phyloP scores from a whole-genome alignment of 92 coral and sea anemone genomes.

The Epizoanthus ramosus region DNA sequence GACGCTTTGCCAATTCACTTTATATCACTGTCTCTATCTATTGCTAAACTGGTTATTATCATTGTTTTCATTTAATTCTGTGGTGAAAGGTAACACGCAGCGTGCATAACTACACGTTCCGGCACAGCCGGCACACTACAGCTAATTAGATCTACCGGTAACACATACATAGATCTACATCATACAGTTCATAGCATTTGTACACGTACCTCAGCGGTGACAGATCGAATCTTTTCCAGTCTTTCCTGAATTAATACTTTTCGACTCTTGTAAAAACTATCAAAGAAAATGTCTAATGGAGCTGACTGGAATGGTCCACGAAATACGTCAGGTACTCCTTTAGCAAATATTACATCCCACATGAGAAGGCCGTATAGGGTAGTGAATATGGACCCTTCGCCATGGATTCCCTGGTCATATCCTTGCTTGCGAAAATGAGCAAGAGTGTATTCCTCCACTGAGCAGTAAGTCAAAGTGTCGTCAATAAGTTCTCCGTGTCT shows the following conservation, averaged over 20 bases:
- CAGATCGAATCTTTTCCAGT: conserved; percentile 63
- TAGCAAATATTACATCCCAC: conserved; percentile 88
- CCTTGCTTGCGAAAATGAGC: conserved; percentile 89
- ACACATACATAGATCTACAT: too few species aligned
- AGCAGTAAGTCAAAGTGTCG: conserved; percentile 72
- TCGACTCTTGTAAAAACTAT: conserved; percentile 78
- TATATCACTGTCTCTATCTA: too few species aligned
- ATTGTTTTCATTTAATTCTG: too few species aligned
- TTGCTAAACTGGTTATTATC: too few species aligned
- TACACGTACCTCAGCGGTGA: conserved; percentile 71
- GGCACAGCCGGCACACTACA: too few species aligned
- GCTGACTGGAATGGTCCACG: conserved; percentile 91
- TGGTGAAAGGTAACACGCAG: background rate
- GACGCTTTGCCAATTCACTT: too few species aligned
- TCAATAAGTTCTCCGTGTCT: conserved; percentile 70
- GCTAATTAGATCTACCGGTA: too few species aligned
- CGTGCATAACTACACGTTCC: background rate
- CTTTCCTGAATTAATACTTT: conserved; percentile 65
- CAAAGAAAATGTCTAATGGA: conserved; percentile 87
- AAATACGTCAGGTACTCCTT: conserved; percentile 87
- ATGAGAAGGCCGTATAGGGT: conserved; percentile 76
- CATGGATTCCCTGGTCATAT: conserved; percentile 92
- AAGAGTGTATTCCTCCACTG: conserved; percentile 94
- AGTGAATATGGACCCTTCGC: conserved; percentile 87
- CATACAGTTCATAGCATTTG: background rate